phyloP scores from a whole-genome alignment of 2,797 vertebrate species.

The Parambassis ranga region DNA sequence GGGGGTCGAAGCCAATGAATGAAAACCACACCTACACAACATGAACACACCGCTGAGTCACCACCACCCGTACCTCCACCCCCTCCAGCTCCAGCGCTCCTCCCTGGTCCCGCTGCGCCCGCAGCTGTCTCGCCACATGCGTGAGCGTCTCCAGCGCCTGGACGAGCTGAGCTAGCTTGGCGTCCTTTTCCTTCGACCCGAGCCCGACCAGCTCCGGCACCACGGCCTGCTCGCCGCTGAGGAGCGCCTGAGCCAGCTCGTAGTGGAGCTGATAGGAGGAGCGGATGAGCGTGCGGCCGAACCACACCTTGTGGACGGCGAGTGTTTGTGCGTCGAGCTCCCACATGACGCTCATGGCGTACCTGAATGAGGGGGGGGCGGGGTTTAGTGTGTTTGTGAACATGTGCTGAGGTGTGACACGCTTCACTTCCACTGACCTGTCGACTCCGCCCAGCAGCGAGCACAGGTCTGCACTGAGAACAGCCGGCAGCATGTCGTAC shows the following conservation, averaged over 20 bases:
- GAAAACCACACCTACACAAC: no score
- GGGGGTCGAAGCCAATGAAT: no score
- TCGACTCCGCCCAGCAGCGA: constrained; percentile 91
- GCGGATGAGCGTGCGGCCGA: constrained; percentile 84
- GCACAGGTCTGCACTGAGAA: constrained; percentile 91
- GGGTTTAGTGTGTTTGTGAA: no score
- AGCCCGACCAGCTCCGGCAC: constrained; percentile 83
- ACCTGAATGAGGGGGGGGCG: constrained; percentile 72
- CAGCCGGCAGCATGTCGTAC: constrained; percentile 91
- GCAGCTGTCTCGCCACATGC: constrained; percentile 82
- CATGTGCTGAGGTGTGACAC: no score
- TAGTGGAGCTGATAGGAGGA: constrained; percentile 95
- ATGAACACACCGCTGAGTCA: no score
- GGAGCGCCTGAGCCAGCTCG: constrained; percentile 89
- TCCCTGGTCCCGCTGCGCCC: constrained; percentile 81
- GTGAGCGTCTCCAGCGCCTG: constrained; percentile 86
- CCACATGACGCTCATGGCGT: constrained; percentile 94
- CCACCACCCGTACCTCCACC: constrained; percentile 83
- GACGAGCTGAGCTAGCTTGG: constrained; percentile 74
- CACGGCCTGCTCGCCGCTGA: constrained; percentile 81
- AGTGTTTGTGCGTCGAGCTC: constrained; percentile 84
- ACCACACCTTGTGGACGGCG: constrained; percentile 81
- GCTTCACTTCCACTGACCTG: constrained; percentile 85
- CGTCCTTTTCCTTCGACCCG: constrained; percentile 55
- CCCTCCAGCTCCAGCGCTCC: constrained; percentile 95